These are phyloP conservation scores for Plagodis dolabraria DNA, from an alignment of 2,888 invertebrate species.

Conservation along the genomic window DNA sequence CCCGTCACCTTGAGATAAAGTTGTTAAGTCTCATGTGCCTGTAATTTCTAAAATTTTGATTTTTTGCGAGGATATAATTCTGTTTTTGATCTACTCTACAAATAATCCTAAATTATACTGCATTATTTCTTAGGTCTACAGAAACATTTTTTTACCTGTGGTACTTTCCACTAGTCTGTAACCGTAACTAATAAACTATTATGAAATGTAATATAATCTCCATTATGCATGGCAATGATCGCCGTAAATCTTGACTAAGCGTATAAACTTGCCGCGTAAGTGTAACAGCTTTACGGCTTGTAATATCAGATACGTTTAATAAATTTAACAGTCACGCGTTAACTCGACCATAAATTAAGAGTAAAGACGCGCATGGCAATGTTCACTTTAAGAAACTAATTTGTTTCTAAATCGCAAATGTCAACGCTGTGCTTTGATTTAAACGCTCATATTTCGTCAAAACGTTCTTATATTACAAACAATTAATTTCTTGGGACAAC, in stretches of 20 bases:
- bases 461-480: slow-evolving; percentile 11
- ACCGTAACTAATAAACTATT: too few relatives aligned
- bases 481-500: slow-evolving; percentile 13
- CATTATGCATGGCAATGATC: slow-evolving; percentile 6
- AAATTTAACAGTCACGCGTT: slow-evolving; percentile 28
- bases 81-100: too few relatives aligned
- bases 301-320: slow-evolving; percentile 52
- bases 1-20: too few relatives aligned
- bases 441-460: slow-evolving; percentile 27
- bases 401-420: slow-evolving; percentile 45
- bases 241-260: slow-evolving; percentile 9
- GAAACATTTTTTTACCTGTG: too few relatives aligned
- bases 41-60: too few relatives aligned
- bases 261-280: slow-evolving; percentile 13
- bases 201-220: background rate
- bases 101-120: too few relatives aligned
- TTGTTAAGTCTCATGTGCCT: too few relatives aligned
- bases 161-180: too few relatives aligned
- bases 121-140: too few relatives aligned
- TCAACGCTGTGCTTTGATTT: slow-evolving; percentile 45
- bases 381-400: slow-evolving; percentile 50
- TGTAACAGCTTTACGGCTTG: slow-evolving; percentile 52
- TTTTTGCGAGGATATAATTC: too few relatives aligned
- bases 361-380: slow-evolving; percentile 58
- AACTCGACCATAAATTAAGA: slow-evolving; percentile 52